Conservation (phyloP, 2,797 vertebrate species). For the Garrulus glandarius region DNA sequence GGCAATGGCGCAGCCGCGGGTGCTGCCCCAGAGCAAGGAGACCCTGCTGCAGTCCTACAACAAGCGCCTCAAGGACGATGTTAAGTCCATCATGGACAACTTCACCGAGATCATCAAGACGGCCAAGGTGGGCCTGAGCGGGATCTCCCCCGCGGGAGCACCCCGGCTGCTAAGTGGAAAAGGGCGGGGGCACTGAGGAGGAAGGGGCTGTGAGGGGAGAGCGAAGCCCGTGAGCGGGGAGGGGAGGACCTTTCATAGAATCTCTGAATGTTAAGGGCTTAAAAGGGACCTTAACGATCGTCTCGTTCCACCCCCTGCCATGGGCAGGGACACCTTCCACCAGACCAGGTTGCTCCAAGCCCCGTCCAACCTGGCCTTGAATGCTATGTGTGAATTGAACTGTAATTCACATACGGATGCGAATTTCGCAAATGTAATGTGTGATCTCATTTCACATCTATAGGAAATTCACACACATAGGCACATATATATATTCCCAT, state of each 20-base stretch:
- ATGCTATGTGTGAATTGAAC: not conserved
- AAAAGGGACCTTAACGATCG: not conserved
- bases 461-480: not conserved
- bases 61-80: slow-evolving; percentile 95
- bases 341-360: not conserved
- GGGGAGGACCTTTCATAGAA: not conserved
- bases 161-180: not conserved
- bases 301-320: not conserved
- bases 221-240: not conserved
- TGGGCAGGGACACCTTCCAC: not conserved
- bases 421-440: not conserved
- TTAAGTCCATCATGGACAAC: slow-evolving; percentile 94
- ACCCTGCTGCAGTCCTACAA: slow-evolving; percentile 95
- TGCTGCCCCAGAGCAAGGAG: slow-evolving; percentile 94
- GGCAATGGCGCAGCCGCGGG: slow-evolving; percentile 86
- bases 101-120: slow-evolving; percentile 97
- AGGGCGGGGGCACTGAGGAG: not conserved
- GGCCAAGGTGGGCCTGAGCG: slow-evolving; percentile 80
- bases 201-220: not conserved
- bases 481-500: not conserved
- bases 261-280: not conserved
- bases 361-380: not conserved
- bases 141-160: not conserved
- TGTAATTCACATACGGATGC: not conserved
- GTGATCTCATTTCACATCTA: not conserved